Evolutionary conservation across 2,888 invertebrate genomes (phyloP).

Genomic region (Diarsia mendica): DNA sequence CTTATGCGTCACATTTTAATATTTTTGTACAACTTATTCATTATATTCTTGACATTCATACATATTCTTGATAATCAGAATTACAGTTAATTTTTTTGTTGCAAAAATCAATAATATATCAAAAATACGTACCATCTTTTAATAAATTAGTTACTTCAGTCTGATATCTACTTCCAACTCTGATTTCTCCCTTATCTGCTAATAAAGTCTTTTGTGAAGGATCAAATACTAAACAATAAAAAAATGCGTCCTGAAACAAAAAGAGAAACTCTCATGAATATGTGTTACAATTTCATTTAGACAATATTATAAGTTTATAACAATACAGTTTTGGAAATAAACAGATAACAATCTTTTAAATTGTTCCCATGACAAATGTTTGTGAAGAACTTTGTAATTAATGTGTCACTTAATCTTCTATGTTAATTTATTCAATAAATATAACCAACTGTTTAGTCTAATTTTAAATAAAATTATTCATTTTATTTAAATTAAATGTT

Average conservation of each 20-base stretch:
- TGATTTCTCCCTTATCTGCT: constrained; percentile 99
- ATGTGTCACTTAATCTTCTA: constrained; percentile 22
- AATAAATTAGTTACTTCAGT: constrained; percentile 96
- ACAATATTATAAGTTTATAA: constrained; percentile 28
- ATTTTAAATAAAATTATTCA: constrained; percentile 17
- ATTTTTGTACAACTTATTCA: neutral
- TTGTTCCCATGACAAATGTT: constrained; percentile 38
- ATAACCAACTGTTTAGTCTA: constrained; percentile 10
- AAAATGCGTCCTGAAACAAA: constrained; percentile 97
- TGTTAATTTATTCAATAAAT: constrained; percentile 29
- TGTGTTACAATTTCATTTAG: constrained; percentile 22
- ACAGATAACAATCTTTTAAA: constrained; percentile 33
- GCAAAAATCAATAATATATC: neutral
- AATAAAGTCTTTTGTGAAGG: constrained; percentile 99
- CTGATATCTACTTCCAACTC: constrained; percentile 98
- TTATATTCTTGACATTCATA: too few relatives aligned
- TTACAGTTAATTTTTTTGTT: neutral
- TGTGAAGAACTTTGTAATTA: constrained; percentile 30
- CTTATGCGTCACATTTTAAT: constrained; percentile 3
- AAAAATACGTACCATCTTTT: constrained; percentile 91
- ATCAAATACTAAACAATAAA: constrained; percentile 99
- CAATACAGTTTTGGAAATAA: constrained; percentile 23
- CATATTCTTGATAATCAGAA: neutral
- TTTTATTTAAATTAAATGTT: constrained; percentile 37
- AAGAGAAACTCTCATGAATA: constrained; percentile 67